A percentile compares a stretch with the other conserved stretches of the same genome.
Evolutionary conservation across 2,113 vertebrate species (phyloP).

Genomic region (Macquaria ambigua): DNA sequence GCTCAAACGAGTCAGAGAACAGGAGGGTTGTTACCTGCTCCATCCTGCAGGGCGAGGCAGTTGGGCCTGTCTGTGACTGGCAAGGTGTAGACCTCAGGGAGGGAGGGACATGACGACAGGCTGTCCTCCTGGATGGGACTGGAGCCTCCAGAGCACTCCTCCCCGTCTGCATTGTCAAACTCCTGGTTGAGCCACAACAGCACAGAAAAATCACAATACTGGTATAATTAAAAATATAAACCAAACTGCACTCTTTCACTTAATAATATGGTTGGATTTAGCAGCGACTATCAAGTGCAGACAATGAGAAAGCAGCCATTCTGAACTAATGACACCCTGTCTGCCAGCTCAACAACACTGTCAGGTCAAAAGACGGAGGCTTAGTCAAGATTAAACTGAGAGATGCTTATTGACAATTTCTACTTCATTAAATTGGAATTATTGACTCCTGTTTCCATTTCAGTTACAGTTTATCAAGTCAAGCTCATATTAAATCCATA

Average conservation of each 20-base stretch:
- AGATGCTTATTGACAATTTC: conserved; percentile 53
- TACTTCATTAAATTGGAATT: conserved; percentile 49
- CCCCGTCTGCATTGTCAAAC: conserved; percentile 93
- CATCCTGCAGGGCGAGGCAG: conserved; percentile 79
- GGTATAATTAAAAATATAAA: conserved; percentile 2
- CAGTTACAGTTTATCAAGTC: conserved; percentile 26
- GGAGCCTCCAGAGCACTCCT: conserved; percentile 92
- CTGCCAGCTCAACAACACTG: conserved; percentile 28
- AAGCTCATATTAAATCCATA: conserved; percentile 4
- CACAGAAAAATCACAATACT: not conserved
- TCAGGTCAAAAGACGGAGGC: conserved; percentile 19
- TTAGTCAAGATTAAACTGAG: conserved; percentile 47
- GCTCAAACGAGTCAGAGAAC: not conserved
- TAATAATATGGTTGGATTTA: conserved; percentile 19
- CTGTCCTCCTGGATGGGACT: conserved; percentile 94
- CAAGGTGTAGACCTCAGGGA: conserved; percentile 94
- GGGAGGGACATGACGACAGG: conserved; percentile 90
- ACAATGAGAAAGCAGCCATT: conserved; percentile 34
- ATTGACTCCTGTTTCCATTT: conserved; percentile 36
- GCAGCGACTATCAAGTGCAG: conserved; percentile 20
- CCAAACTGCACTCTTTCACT: not conserved
- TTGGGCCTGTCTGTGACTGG: conserved; percentile 85
- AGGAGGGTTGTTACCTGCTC: conserved; percentile 71
- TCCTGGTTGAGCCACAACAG: conserved; percentile 80
- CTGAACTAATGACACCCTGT: conserved; percentile 44